Evolutionary conservation across 2,888 invertebrate genomes (phyloP).

Genomic region (Chrysomela aeneicollis): DNA sequence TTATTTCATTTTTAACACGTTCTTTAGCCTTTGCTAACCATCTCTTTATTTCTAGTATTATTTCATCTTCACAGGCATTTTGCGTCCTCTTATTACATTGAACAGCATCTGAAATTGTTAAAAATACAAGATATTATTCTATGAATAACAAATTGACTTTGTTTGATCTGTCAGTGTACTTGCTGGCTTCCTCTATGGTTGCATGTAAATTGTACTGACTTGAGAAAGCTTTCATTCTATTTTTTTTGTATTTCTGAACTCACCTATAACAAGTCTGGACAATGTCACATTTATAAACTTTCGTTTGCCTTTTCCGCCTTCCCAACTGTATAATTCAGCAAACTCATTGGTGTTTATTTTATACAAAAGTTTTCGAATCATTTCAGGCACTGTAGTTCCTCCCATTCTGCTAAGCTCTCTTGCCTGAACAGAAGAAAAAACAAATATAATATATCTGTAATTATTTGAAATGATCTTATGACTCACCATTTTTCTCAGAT

Average conservation of each 20-base stretch:
- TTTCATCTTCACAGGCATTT: slow-evolving; percentile 11
- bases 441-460: slow-evolving; percentile 8
- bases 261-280: too few species aligned
- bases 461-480: slow-evolving; percentile 9
- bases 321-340: slow-evolving; percentile 13
- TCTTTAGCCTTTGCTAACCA: slow-evolving; percentile 9
- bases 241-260: too few species aligned
- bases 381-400: slow-evolving; percentile 14
- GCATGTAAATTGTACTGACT: slow-evolving; percentile 13
- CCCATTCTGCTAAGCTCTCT: slow-evolving; percentile 15
- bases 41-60: slow-evolving; percentile 1
- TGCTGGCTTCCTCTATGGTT: not conserved
- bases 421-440: too few species aligned
- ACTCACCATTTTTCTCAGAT: slow-evolving; percentile 4
- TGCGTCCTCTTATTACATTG: slow-evolving; percentile 13
- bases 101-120: slow-evolving; percentile 18
- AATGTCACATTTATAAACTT: too few species aligned
- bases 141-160: not conserved
- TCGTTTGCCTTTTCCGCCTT: slow-evolving; percentile 1
- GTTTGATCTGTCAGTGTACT: slow-evolving; percentile 10
- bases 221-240: too few species aligned
- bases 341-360: slow-evolving; percentile 16
- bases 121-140: slow-evolving; percentile 14
- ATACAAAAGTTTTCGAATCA: slow-evolving; percentile 11
- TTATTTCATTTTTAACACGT: slow-evolving; percentile 1